A percentile compares a stretch with the other conserved stretches of the same genome.
These are phyloP conservation scores for Dysmachus trigonus DNA, from an alignment of 2,888 invertebrate genomes.

Conservation along the genomic window DNA sequence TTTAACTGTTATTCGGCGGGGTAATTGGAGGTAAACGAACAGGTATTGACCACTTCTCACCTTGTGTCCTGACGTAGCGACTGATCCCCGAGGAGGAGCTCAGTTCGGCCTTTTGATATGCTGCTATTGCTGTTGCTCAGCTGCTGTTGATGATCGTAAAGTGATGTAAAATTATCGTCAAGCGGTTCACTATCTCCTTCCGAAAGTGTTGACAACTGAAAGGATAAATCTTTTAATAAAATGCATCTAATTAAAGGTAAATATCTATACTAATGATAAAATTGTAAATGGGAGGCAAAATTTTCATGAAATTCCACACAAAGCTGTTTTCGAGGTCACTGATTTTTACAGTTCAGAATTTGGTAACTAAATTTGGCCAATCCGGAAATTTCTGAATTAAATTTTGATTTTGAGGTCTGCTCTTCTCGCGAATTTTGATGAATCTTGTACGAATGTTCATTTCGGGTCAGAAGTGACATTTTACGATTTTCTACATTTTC, in stretches of 20 bases:
- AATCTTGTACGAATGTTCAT: too few relatives aligned
- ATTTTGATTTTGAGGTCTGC: too few relatives aligned
- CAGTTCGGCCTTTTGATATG: slow-evolving; percentile 66
- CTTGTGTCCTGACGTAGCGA: slow-evolving; percentile 60
- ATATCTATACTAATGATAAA: too few relatives aligned
- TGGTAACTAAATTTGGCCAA: too few relatives aligned
- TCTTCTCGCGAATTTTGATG: too few relatives aligned
- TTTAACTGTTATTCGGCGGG: not conserved
- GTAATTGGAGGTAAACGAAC: not conserved
- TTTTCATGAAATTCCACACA: too few relatives aligned
- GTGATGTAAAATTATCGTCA: slow-evolving; percentile 48
- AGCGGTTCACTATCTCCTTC: slow-evolving; percentile 55
- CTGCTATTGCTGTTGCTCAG: slow-evolving; percentile 60
- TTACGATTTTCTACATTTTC: too few relatives aligned
- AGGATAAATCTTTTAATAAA: slow-evolving; percentile 28
- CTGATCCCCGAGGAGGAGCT: slow-evolving; percentile 64
- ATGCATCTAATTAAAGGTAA: not conserved
- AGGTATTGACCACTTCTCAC: slow-evolving; percentile 53
- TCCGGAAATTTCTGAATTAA: too few relatives aligned
- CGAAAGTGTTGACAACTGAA: slow-evolving; percentile 61
- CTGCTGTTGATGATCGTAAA: slow-evolving; percentile 51
- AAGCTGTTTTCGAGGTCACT: too few relatives aligned
- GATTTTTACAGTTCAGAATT: too few relatives aligned
- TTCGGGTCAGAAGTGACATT: too few relatives aligned
- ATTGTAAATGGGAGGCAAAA: too few relatives aligned